These are phyloP conservation scores for Archaeoteleia sp. DNA, from an alignment of 2,888 invertebrate genomes.

Conservation along the genomic window DNA sequence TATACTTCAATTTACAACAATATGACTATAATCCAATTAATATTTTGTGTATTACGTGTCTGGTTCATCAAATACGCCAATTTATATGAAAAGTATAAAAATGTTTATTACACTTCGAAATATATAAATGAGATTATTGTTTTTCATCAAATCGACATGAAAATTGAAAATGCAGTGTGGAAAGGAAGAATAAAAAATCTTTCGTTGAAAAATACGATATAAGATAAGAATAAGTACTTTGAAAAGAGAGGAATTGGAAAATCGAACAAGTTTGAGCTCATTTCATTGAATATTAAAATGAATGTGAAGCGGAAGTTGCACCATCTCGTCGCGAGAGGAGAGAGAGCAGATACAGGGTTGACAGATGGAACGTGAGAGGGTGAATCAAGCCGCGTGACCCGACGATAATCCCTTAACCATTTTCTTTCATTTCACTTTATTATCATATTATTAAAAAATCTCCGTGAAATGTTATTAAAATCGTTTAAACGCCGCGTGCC, in stretches of 20 bases:
- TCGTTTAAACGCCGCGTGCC: constrained; percentile 70
- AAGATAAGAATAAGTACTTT: constrained; percentile 30
- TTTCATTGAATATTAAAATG: constrained; percentile 57
- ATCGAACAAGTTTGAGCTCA: constrained; percentile 50
- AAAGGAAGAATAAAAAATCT: neutral
- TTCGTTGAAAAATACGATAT: constrained; percentile 21
- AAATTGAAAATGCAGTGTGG: neutral
- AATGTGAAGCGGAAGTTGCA: constrained; percentile 51
- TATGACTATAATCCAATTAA: no score
- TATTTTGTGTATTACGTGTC: no score
- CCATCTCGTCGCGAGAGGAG: constrained; percentile 43
- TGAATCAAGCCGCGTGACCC: constrained; percentile 63
- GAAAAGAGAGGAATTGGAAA: constrained; percentile 27
- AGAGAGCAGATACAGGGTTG: constrained; percentile 34
- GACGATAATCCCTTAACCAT: constrained; percentile 70
- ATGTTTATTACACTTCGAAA: no score
- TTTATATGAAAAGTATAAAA: no score
- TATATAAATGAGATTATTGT: no score
- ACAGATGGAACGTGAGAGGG: constrained; percentile 55
- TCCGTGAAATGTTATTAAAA: constrained; percentile 73
- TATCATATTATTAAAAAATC: constrained; percentile 75
- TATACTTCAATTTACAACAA: no score
- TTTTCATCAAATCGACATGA: no score
- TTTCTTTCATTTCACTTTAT: constrained; percentile 73
- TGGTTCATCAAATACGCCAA: no score